Evolutionary conservation across 2,888 invertebrate species (phyloP), one percentile per base, ranked within the genome.

Genomic region (Melipona beecheii): DNA sequence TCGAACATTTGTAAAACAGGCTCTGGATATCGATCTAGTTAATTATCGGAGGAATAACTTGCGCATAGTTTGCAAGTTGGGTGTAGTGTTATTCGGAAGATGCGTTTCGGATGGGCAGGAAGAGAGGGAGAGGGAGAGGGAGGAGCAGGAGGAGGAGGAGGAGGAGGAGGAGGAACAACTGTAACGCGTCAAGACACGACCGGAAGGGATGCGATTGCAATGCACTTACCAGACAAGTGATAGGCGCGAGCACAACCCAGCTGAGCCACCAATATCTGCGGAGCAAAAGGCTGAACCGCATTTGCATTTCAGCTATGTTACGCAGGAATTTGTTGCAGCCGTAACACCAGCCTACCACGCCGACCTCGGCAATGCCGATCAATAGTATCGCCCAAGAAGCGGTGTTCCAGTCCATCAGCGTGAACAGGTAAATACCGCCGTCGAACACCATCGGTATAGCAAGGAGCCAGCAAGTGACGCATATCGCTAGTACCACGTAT

Each of bases 391-490:
- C 97, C 96, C 97, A 97, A 2, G 97, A 97, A 17, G 97, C 97
- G 0, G 97, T 97, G 93, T 97, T 97, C 96, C 97, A 97, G 94
- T 97, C 97, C 94, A 97, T 95, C 75, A 97, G 92, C 11, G 97
- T 97, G 92, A 97, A 96, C 86, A 97, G 94, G 91, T 96, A 97
- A 78, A 97, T 96, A 19, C 97, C 97, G 6, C 97, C 97, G 89
- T 96, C 95, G 92, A 97, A 97, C 92, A 97, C 97, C 96, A 98
- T 97, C 50, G 97, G 97, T 58, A 98, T 91, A 0, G 97, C 97
- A 65, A 97, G 95, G 19, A 97, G 86, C 94, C 97, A 97, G 91
- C 97, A 96, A 1, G 94, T 89, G 64, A 95, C 91, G 93, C 97
- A 97, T n/a, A 97, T 96, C 36, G 94, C 94, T 0, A 96, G 95